Evolutionary conservation across 2,888 invertebrate genomes (phyloP), one percentile per base, ranked within the genome.

Genomic region (Taphrorychus bicolor): DNA sequence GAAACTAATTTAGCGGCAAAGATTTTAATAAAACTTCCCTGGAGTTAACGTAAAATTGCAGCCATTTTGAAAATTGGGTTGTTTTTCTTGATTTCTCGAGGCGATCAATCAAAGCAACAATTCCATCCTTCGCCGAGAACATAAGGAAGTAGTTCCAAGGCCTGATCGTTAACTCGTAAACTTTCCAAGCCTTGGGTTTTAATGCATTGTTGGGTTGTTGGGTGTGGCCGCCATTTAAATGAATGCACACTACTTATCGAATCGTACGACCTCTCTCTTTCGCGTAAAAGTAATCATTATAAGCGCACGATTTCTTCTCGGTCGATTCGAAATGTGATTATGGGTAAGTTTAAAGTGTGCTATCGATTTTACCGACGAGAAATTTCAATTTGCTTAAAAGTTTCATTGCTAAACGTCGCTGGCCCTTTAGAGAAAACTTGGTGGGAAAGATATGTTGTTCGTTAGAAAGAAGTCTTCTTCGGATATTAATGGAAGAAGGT

Each of bases 261-360:
- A 22, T 45, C 7, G 5, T 21, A 21, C 51, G 18, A 14, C 51
- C 59, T 59, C 45, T 57, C 57, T 57, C 57, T 57, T 22, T 56
- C 51, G 21, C 24, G 59, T 59, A 59, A 59, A 49, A 59, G 59
- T 23, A 48, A 49, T 49, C 22, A 58, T 59, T 59, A 14, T 24
- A n/a, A 16, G 24, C 24, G 19, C 59, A 59, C 59, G 59, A 24
- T 59, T 59, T 59, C 48, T 59, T 59, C 45, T 22, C 22, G 42
- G 16, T 22, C 17, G 45, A 21, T 56, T 22, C n/a, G 7, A 18
- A 21, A 18, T 51, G 51, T 19, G 22, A 45, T 45, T 45, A 45
- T 45, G 17, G 45, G 45, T 17, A 45, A 45, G 16, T 45, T 51
- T 51, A 22, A 51, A 51, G n/a, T 51, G 21, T 22, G 51, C 51